A percentile compares a stretch with the other conserved stretches of the same genome.
Evolutionary conservation across 2,888 invertebrate genomes (phyloP).

Genomic region (Dromius quadrimaculatus): DNA sequence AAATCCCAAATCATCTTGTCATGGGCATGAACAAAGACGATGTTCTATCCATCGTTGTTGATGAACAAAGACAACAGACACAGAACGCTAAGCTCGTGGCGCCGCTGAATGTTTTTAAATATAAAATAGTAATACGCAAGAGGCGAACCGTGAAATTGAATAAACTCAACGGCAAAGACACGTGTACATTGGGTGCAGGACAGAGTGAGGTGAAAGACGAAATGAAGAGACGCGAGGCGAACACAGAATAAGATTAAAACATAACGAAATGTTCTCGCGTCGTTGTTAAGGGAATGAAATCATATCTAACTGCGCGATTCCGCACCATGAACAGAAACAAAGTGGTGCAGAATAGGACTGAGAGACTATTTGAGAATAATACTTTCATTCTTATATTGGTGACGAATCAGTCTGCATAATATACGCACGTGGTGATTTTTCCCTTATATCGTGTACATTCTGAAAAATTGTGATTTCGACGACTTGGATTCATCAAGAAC

Average conservation of each 20-base stretch:
- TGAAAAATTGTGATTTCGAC: too few relatives aligned
- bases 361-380: background rate
- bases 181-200: slow-evolving; percentile 16
- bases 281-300: slow-evolving; percentile 44
- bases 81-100: slow-evolving; percentile 23
- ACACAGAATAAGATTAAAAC: slow-evolving; percentile 58
- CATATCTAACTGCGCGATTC: slow-evolving; percentile 35
- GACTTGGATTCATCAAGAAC: too few relatives aligned
- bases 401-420: too few relatives aligned
- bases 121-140: slow-evolving; percentile 61
- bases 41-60: background rate
- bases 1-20: slow-evolving; percentile 27
- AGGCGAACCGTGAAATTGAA: slow-evolving; percentile 64
- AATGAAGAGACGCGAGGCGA: slow-evolving; percentile 58
- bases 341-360: background rate
- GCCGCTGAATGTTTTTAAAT: slow-evolving; percentile 57
- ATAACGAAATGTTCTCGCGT: slow-evolving; percentile 58
- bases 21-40: slow-evolving; percentile 24
- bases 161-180: slow-evolving; percentile 57
- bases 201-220: slow-evolving; percentile 26
- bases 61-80: slow-evolving; percentile 9
- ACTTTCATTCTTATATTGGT: too few relatives aligned
- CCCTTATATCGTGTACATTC: too few relatives aligned
- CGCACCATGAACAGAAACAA: background rate
- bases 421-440: too few relatives aligned